phyloP scores from a whole-genome alignment of 2,797 vertebrate species.

The Alca torda region DNA sequence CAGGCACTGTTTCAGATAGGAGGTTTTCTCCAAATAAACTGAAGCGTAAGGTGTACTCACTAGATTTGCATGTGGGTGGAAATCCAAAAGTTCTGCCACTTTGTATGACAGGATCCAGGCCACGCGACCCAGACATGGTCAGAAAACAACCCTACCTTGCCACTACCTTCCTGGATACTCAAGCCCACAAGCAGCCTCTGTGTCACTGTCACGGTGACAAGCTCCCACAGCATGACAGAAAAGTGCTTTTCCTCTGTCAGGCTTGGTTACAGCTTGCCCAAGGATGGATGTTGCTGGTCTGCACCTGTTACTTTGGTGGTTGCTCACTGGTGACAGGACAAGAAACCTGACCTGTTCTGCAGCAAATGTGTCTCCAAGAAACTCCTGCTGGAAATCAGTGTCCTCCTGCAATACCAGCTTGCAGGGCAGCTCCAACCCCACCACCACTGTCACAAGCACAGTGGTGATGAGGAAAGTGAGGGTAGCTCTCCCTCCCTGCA shows the following conservation, averaged over 20 bases:
- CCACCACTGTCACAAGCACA: neutral
- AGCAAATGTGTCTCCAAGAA: neutral
- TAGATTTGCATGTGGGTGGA: neutral
- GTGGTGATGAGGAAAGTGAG: neutral
- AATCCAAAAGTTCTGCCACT: neutral
- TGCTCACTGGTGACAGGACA: neutral
- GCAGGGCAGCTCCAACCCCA: rapidly evolving
- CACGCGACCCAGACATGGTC: rapidly evolving
- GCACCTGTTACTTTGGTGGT: neutral
- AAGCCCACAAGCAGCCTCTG: neutral
- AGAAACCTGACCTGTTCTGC: neutral
- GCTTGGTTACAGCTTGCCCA: neutral
- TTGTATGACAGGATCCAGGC: neutral
- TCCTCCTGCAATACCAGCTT: neutral
- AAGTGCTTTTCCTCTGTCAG: neutral
- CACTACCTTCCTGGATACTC: neutral
- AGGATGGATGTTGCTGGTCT: neutral
- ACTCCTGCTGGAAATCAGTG: neutral
- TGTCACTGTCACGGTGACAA: neutral
- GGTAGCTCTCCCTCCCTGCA: neutral
- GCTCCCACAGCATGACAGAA: neutral
- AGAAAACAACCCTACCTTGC: neutral
- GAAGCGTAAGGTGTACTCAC: neutral
- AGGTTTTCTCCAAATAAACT: neutral
- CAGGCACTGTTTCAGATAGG: neutral